Base-by-base conservation (phyloP, 2,797 vertebrate species). In the Betta splendens region DNA sequence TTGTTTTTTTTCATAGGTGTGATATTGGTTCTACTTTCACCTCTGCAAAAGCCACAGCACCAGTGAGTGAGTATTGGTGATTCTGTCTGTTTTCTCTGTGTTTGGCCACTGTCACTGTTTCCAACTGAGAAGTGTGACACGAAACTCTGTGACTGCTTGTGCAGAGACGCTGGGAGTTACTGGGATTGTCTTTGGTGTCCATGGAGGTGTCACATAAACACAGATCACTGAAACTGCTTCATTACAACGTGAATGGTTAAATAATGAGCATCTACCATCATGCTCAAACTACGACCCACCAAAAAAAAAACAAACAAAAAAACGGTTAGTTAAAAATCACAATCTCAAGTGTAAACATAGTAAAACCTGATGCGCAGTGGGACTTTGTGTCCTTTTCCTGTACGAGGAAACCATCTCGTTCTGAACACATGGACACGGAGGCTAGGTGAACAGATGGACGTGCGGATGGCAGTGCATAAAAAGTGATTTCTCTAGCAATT, bases 151-250 rank as follows among this genome's bases (percentile, higher is more conserved):
- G 36, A 72, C 21, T 37, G 33, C 22, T 36, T 32, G 1, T 36
- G 79, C 32, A 62, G 21, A 58, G 18, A 57, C 43, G 1, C 0
- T n/a, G 23, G 16, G 21, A 42, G 20, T 37, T 37, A 58, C 56
- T 43, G 51, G 10, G 52, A 83, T 62, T 31, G 50, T 81, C 79
- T 85, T 80, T 80, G 80, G 80, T 68, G 77, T 78, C 42, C 52
- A 55, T 16, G 7, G 57, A 73, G 18, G n/a, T 16, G 7, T 66
- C 43, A 51, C 40, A 53, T 37, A 45, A 44, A 49, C 18, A 44
- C 56, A 59, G 22, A 39, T 5, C 26, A 37, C 37, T 8, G 23
- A 54, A 54, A 33, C 10, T 9, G 17, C 17, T 39, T 4, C 2
- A 20, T 49, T 29, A 39, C 32, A 21, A 13, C 7, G 39, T 22